phyloP scores from a whole-genome alignment of 2,888 invertebrate species.

The Eurytoma adleriae region DNA sequence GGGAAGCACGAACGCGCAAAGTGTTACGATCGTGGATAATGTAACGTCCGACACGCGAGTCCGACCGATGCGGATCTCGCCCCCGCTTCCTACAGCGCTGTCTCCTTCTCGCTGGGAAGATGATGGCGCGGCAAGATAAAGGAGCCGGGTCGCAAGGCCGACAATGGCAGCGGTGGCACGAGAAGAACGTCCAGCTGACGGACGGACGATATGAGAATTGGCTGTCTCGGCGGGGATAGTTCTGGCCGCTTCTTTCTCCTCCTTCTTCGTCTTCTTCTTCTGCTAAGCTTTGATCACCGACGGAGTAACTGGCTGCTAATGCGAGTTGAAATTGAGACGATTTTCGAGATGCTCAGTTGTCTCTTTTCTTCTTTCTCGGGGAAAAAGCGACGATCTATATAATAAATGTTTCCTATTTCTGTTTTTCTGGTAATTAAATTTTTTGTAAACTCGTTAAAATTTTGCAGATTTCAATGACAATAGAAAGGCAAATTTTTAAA shows the following conservation, averaged over 20 bases:
- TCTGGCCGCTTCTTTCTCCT: conserved; percentile 9
- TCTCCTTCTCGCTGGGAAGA: not conserved
- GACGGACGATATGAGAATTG: conserved; percentile 32
- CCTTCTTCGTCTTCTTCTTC: not conserved
- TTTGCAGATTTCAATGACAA: no score
- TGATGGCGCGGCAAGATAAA: conserved; percentile 38
- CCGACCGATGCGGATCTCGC: conserved; percentile 4
- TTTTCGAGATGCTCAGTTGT: not conserved
- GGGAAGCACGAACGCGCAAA: conserved; percentile 8
- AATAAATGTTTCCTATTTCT: no score
- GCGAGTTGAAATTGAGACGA: not conserved
- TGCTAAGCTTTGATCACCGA: not conserved
- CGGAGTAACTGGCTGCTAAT: conserved; percentile 11
- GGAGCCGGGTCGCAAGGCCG: not conserved
- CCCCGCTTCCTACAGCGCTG: not conserved
- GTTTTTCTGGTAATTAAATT: no score
- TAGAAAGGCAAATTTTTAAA: no score
- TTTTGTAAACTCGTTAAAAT: no score
- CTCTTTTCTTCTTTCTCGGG: not conserved
- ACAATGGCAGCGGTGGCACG: not conserved
- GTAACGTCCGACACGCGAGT: not conserved
- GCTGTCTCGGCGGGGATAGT: conserved; percentile 15
- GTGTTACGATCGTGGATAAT: not conserved
- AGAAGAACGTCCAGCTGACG: not conserved
- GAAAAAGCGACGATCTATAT: not conserved